Evolutionary conservation across 2,797 vertebrate species (phyloP).

Genomic region (Coregonus suidteri): DNA sequence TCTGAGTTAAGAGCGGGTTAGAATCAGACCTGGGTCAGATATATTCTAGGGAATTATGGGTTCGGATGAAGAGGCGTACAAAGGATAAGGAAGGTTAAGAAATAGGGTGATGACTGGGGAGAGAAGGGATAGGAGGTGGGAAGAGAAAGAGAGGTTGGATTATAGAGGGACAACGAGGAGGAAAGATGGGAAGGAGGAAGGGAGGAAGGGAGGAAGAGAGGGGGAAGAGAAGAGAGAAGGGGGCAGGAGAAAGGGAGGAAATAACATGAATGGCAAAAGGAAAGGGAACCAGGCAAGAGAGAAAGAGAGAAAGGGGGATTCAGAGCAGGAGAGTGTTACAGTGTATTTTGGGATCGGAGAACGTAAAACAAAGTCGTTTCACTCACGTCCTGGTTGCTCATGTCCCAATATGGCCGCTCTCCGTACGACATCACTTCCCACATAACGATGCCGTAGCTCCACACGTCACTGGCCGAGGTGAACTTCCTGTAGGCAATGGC

Average conservation of each 20-base stretch:
- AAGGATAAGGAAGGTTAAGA: too few species aligned
- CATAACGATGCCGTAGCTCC: slow-evolving; percentile 99
- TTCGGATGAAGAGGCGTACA: background rate
- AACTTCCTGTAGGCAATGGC: slow-evolving; percentile 98
- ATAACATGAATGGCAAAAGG: too few species aligned
- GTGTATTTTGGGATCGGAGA: background rate
- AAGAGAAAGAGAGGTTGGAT: slow-evolving; percentile 17
- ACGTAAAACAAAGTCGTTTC: background rate
- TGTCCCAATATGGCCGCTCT: slow-evolving; percentile 98
- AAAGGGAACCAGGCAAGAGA: background rate
- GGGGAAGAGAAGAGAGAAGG: background rate
- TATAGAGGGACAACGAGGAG: background rate
- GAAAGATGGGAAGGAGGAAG: too few species aligned
- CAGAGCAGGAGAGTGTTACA: background rate
- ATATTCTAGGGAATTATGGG: background rate
- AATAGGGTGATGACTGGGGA: background rate
- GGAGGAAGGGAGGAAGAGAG: too few species aligned
- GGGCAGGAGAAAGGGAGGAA: slow-evolving; percentile 6
- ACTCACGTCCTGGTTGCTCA: slow-evolving; percentile 99
- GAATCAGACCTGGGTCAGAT: background rate
- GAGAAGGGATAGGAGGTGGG: background rate
- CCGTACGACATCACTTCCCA: slow-evolving; percentile 99
- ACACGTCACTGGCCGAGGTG: slow-evolving; percentile 96
- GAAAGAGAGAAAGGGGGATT: background rate
- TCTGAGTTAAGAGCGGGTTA: slow-evolving; percentile 19